phyloP scores from a whole-genome alignment of 2,113 vertebrate species.

The Gorsachius goisagi region DNA sequence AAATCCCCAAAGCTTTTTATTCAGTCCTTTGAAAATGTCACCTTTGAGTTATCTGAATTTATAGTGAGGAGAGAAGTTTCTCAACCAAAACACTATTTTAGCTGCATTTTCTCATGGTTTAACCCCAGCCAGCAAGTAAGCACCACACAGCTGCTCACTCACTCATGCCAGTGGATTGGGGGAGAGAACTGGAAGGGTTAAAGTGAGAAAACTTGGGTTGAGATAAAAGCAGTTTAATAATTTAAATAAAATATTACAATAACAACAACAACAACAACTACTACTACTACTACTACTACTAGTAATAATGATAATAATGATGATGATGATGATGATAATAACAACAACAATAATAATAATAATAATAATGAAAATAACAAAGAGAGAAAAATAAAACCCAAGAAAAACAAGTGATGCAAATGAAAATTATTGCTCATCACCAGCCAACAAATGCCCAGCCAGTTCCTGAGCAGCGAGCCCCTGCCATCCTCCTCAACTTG shows the following conservation, averaged over 20 bases:
- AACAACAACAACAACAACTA: too few species aligned
- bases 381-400: neutral
- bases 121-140: neutral
- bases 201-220: neutral
- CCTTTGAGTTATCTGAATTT: neutral
- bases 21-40: neutral
- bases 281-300: too few species aligned
- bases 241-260: neutral
- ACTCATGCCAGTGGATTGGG: accelerated
- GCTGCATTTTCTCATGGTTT: neutral
- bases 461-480: accelerated
- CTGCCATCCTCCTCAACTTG: accelerated
- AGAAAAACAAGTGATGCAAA: neutral
- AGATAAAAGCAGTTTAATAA: neutral
- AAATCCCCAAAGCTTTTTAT: neutral
- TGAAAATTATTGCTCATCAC: neutral
- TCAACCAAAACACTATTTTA: neutral
- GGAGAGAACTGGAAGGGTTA: neutral
- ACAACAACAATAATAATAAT: neutral
- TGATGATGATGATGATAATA: too few species aligned
- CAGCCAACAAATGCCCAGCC: accelerated
- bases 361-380: neutral
- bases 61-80: neutral
- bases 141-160: neutral
- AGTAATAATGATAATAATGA: too few species aligned